Percentiles rank a stretch among this genome's conserved stretches.
phyloP scores from a whole-genome alignment of 2,888 invertebrate species.

The Noctua janthina region DNA sequence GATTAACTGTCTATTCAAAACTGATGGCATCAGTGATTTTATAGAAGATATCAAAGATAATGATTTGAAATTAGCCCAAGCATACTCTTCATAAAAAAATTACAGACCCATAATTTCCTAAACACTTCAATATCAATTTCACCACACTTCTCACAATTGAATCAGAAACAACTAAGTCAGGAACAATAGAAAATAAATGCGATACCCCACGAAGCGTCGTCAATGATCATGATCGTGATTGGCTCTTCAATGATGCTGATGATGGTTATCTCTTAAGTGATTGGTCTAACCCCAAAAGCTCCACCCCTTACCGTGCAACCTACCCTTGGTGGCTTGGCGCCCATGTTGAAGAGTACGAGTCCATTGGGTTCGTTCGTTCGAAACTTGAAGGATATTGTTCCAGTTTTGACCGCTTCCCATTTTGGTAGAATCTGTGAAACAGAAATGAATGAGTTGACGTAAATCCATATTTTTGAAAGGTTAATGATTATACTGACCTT shows the following conservation, averaged over 20 bases:
- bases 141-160: constrained; percentile 36
- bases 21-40: constrained; percentile 5
- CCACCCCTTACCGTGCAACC: constrained; percentile 92
- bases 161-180: constrained; percentile 43
- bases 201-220: constrained; percentile 63
- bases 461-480: background rate
- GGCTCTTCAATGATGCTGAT: constrained; percentile 67
- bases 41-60: background rate
- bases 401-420: constrained; percentile 97
- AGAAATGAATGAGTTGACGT: constrained; percentile 35
- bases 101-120: background rate
- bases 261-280: constrained; percentile 77
- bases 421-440: constrained; percentile 94
- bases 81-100: background rate
- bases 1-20: background rate
- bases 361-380: constrained; percentile 98
- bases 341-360: constrained; percentile 97
- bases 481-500: constrained; percentile 4
- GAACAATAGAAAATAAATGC: constrained; percentile 55
- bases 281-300: constrained; percentile 87
- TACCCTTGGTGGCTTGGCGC: constrained; percentile 94
- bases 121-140: constrained; percentile 31
- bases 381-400: constrained; percentile 98
- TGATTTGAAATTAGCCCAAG: background rate
- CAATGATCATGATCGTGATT: constrained; percentile 61